These are phyloP conservation scores for Pangasius mekongensis DNA, from an alignment of 2,797 vertebrate genomes.

Conservation along the genomic window DNA sequence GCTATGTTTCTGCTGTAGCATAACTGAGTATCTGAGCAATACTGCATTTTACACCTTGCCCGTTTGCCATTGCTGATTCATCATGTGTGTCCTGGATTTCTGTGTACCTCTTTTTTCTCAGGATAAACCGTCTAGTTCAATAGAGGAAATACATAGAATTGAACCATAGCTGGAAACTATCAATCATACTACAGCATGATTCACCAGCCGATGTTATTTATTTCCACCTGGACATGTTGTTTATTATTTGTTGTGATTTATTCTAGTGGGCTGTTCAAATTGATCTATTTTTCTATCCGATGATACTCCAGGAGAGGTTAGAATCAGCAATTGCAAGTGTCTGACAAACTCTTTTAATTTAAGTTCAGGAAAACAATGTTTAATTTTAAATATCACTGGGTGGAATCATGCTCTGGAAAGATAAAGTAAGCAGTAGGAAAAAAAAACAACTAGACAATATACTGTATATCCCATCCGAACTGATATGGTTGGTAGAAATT, in stretches of 20 bases:
- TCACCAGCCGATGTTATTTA: neutral
- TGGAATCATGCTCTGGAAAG: no score
- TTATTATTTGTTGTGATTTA: neutral
- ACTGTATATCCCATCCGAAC: no score
- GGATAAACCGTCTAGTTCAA: neutral
- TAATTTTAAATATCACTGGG: no score
- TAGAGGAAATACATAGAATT: neutral
- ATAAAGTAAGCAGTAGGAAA: no score
- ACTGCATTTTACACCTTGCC: neutral
- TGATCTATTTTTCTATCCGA: neutral
- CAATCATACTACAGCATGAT: neutral
- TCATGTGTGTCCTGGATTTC: neutral
- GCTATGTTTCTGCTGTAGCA: neutral
- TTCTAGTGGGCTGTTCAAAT: neutral
- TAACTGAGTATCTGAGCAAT: neutral
- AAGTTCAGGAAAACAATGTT: no score
- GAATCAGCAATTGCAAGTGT: neutral
- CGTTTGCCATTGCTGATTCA: no score
- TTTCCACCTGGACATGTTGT: neutral
- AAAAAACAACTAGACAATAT: no score
- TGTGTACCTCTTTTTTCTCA: neutral
- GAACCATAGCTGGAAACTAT: neutral
- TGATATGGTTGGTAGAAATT: no score
- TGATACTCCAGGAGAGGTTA: neutral
- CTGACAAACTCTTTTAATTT: neutral